A percentile compares a stretch with the other conserved stretches of the same genome.
Conservation (phyloP, 2,113 vertebrate genomes). For the Cricetomys ansorgei region DNA sequence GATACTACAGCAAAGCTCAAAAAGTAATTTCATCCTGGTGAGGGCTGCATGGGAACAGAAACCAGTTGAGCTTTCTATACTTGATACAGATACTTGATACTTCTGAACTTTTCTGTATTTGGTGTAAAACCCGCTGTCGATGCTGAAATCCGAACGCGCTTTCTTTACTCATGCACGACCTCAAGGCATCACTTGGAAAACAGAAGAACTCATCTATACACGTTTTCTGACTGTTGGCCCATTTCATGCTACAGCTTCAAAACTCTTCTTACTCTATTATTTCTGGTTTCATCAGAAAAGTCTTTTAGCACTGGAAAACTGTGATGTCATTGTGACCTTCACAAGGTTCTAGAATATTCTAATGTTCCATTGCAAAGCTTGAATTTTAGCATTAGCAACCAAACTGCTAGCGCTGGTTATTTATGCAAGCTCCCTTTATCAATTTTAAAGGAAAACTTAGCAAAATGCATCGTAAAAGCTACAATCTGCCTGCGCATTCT, state of each 20-base stretch:
- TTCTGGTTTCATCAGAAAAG: conserved; percentile 31
- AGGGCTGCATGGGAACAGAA: not conserved
- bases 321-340: not conserved
- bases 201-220: not conserved
- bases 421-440: conserved; percentile 38
- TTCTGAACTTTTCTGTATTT: too few species aligned
- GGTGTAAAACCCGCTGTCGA: not conserved
- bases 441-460: conserved; percentile 38
- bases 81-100: too few species aligned
- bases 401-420: conserved; percentile 4
- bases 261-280: not conserved
- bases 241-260: conserved; percentile 31
- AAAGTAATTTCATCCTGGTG: not conserved
- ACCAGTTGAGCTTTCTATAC: not conserved
- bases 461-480: not conserved
- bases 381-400: conserved; percentile 19
- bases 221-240: not conserved
- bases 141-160: not conserved
- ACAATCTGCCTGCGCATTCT: not conserved
- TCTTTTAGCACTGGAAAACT: not conserved
- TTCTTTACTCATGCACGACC: not conserved
- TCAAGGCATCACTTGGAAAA: conserved; percentile 52
- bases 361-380: not conserved
- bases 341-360: conserved; percentile 29
- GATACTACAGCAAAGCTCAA: conserved; percentile 7